A percentile compares a stretch with the other conserved stretches of the same genome.
These are phyloP conservation scores for Vulpes vulpes DNA, from an alignment of 2,113 vertebrate species.

Conservation along the genomic window DNA sequence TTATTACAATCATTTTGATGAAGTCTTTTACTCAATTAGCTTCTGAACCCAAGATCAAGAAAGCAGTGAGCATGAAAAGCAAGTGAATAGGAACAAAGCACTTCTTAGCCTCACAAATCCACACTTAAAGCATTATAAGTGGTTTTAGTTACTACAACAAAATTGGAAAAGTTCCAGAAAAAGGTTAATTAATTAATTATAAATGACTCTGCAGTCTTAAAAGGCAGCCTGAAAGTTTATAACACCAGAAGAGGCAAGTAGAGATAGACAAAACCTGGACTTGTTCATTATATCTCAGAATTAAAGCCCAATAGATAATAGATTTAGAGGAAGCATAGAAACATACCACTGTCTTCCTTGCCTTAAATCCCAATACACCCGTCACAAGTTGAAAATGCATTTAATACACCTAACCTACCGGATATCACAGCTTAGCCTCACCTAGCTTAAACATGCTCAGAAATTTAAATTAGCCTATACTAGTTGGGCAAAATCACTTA, in stretches of 20 bases:
- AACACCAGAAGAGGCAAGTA: constrained; percentile 17
- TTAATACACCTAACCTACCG: not conserved
- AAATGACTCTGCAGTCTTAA: constrained; percentile 35
- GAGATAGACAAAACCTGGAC: not conserved
- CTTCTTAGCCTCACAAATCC: constrained; percentile 48
- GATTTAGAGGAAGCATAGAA: constrained; percentile 43
- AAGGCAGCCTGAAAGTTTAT: constrained; percentile 55
- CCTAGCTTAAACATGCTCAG: not conserved
- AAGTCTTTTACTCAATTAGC: constrained; percentile 32
- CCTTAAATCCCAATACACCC: not conserved
- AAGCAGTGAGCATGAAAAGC: not conserved
- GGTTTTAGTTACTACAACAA: not conserved
- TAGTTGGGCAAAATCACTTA: not conserved
- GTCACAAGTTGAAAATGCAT: not conserved
- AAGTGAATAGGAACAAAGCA: not conserved
- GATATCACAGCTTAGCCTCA: not conserved
- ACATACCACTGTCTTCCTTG: not conserved
- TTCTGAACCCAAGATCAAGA: constrained; percentile 35
- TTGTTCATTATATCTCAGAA: constrained; percentile 26
- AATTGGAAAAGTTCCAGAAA: constrained; percentile 27
- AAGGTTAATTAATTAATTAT: not conserved
- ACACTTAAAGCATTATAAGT: not conserved
- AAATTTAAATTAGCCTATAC: not conserved
- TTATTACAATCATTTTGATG: constrained; percentile 63
- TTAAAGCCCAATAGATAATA: constrained; percentile 30